Evolutionary conservation across 1,140 invertebrate genomes (phyloP), one percentile per base, ranked within the genome.

Genomic region (Phortica variegata): DNA sequence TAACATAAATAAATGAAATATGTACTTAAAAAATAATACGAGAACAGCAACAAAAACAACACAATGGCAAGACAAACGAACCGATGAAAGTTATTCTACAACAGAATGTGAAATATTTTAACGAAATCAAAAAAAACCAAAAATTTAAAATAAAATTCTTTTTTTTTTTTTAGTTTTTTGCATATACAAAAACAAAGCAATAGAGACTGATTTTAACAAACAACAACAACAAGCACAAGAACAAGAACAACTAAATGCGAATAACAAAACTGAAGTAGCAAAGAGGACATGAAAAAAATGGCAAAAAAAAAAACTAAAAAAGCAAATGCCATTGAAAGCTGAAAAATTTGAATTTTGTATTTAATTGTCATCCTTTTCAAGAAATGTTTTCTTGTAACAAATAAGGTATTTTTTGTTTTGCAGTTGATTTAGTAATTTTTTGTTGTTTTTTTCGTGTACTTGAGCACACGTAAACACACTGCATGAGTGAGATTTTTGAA

Each of bases 161-260:
- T 43, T 31, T 17, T n/a, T n/a, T n/a, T n/a, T n/a, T n/a, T n/a
- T 43, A n/a, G n/a, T n/a, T n/a, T n/a, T n/a, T n/a, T 52, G 32
- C 52, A 56, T 39, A 66, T 63, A 57, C 52, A 63, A 53, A 58
- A 63, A 58, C 65, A 65, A 62, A 49, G 72, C 72, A 70, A 75
- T 74, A 74, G 72, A 75, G 72, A 75, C 72, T 75, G 72, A 75
- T 75, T 75, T 75, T 56, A 52, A 60, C 40, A 53, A 52, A 40
- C 46, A 51, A 47, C 43, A 49, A 65, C 39, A 52, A 60, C 29
- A 49, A 51, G 44, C 23, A 40, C 18, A 47, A 39, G 43, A 49
- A 52, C 19, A 37, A 47, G 34, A 29, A 38, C 44, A 56, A 47
- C 40, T 40, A 33, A 52, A 19, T 33, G n/a, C n/a, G 38, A 44